Base-by-base conservation (phyloP, 1,140 invertebrate species). In the Calliopsis andreniformis region DNA sequence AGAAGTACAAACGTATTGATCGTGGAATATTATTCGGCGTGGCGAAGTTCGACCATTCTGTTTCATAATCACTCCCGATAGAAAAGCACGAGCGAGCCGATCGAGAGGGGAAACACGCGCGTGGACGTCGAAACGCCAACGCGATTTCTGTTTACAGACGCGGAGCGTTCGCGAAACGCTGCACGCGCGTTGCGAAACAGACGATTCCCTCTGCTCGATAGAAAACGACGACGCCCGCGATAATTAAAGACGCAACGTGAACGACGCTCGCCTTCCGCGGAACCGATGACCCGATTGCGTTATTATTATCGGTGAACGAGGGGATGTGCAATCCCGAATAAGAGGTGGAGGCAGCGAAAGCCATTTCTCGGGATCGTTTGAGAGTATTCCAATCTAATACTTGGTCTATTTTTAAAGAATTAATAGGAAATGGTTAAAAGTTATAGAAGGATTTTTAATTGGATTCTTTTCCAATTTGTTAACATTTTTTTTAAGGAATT, bases 141-240 rank as follows among this genome's bases (percentile, higher is more conserved):
- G 71, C 71, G 42, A 56, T 39, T 67, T 75, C 71, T 49, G 63
- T 67, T 67, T 58, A 32, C 6, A n/a, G 62, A 12, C n/a, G 2
- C 67, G 3, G 23, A 16, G 51, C 25, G n/a, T n/a, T 43, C 51
- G 32, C 10, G 16, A 23, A 51, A 43, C 35, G 49, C 5, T 28
- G 32, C 14, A 30, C 45, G 16, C 5, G 6, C 25, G 39, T 75
- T 72, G 6, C 69, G 69, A 72, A 63, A 72, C n/a, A 4, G 0
- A 8, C 23, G 1, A 55, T 53, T 51, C 16, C 16, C 18, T 35
- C n/a, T 16, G 1, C 16, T 7, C 56, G 43, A 20, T 16, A 14
- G n/a, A 20, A 16, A 47, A 55, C 39, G 42, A 30, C 18, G 35
- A 51, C 25, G 61, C 43, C 30, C 5, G 32, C 14, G 35, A 61